These are phyloP conservation scores for Enteromius afrohamiltoni DNA, from an alignment of 2,797 vertebrate species.

Conservation along the genomic window DNA sequence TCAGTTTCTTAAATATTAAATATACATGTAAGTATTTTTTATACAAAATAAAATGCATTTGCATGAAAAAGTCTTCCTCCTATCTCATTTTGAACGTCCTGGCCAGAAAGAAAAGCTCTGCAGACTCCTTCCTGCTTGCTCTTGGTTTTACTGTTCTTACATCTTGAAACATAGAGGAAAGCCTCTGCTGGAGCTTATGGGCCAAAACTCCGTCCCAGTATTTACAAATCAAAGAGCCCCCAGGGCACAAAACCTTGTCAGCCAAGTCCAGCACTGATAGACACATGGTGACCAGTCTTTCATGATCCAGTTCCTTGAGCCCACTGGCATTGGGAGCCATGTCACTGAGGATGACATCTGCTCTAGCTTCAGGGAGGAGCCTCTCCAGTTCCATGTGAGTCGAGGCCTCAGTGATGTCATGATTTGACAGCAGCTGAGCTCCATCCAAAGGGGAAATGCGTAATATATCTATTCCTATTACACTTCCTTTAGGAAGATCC, in stretches of 20 bases:
- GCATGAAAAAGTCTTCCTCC: not conserved
- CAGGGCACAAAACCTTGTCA: conserved; percentile 74
- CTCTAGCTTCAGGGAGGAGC: conserved; percentile 81
- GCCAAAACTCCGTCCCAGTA: conserved; percentile 88
- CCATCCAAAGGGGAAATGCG: conserved; percentile 85
- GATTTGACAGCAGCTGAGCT: conserved; percentile 82
- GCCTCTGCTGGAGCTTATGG: conserved; percentile 75
- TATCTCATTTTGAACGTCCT: conserved; percentile 73
- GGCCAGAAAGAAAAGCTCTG: conserved; percentile 88
- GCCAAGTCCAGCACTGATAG: conserved; percentile 80
- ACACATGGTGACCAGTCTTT: conserved; percentile 83
- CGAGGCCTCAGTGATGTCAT: conserved; percentile 78
- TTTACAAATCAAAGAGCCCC: conserved; percentile 88
- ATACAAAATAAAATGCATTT: not conserved
- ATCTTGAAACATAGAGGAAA: conserved; percentile 77
- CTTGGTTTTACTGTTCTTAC: conserved; percentile 85
- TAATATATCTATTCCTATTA: conserved; percentile 89
- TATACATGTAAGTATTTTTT: not conserved
- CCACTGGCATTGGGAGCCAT: conserved; percentile 95
- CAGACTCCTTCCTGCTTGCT: conserved; percentile 90
- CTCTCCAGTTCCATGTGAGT: conserved; percentile 74
- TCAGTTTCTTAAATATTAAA: not conserved
- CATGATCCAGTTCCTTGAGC: conserved; percentile 88
- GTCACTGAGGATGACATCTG: conserved; percentile 90
- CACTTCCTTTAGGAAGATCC: conserved; percentile 77